Evolutionary conservation across 2,888 invertebrate genomes (phyloP), one percentile per base, ranked within the genome.

Genomic region (Dexiosoma caninum): DNA sequence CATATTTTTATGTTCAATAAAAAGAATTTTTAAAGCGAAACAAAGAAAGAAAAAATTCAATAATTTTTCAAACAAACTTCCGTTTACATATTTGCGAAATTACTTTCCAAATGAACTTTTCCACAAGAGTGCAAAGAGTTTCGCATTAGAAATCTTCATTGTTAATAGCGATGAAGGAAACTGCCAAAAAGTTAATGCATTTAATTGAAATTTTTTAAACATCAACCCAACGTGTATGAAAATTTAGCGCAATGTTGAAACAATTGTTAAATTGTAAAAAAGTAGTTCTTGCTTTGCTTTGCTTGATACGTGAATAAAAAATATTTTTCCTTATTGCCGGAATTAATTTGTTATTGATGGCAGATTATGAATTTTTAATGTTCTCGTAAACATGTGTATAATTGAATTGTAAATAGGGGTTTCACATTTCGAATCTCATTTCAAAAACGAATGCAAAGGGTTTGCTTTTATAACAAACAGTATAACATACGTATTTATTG

Each of bases 261-360:
- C 37, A 23, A n/a, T 42, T 35, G 21, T 67, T 40, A 67, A 67
- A 53, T 37, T 66, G 9, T 2, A 16, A 21, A 21, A 14, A 37
- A 57, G 55, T 32, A 35, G 21, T 42, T 8, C 2, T 51, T 10
- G 3, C 21, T 27, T 59, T 23, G 12, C 19, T 62, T 23, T 9
- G 12, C 9, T 30, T 42, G 21, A 35, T 27, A 40, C 6, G 21
- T 14, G 16, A 67, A 59, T 23, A 60, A 51, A 67, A 44, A 27
- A 44, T 10, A 30, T 37, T 40, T 76, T 67, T 32, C 70, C 69
- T 75, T 44, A 59, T 75, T 57, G 44, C 81, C 81, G 81, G 81
- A 81, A 77, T 69, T 74, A 81, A 81, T 81, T 77, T 81, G 81
- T 81, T 81, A 81, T 81, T 81, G 81, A 81, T 77, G 72, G 76